A percentile compares a stretch with the other conserved stretches of the same genome.
Conservation (phyloP, 2,888 invertebrate species). For the Melanchra persicariae region DNA sequence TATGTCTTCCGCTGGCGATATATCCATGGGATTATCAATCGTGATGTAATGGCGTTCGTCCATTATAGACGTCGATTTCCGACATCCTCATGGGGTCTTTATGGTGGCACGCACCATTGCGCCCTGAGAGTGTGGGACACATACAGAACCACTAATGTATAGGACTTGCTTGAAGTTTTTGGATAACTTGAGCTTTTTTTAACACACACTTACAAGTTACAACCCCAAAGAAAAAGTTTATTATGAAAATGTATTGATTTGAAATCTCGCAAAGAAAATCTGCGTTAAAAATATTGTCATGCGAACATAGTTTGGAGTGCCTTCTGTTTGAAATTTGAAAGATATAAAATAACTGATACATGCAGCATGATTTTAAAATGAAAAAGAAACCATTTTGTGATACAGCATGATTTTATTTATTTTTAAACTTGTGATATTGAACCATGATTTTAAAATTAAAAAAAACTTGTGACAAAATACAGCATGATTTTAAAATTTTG, state of each 20-base stretch:
- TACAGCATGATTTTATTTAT: neutral
- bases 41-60: conserved; percentile 89
- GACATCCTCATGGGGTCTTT: conserved; percentile 85
- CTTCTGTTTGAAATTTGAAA: neutral
- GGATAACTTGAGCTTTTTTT: conserved; percentile 21
- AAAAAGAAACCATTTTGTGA: too few species aligned
- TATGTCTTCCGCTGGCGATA: conserved; percentile 89
- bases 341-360: neutral
- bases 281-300: neutral
- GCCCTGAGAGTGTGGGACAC: conserved; percentile 77
- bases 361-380: too few species aligned
- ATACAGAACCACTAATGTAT: conserved; percentile 75
- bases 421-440: too few species aligned
- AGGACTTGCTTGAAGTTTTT: conserved; percentile 56
- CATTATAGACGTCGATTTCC: conserved; percentile 90
- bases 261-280: conserved; percentile 32
- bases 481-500: neutral
- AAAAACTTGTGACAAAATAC: too few species aligned
- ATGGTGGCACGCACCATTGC: conserved; percentile 89
- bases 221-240: neutral
- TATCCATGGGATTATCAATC: conserved; percentile 90
- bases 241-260: neutral
- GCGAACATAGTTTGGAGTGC: neutral
- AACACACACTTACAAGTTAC: conserved; percentile 10
- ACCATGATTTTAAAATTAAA: too few species aligned